Evolutionary conservation across 1,140 invertebrate genomes (phyloP), one percentile per base, ranked within the genome.

Genomic region (Subanguina moxae): DNA sequence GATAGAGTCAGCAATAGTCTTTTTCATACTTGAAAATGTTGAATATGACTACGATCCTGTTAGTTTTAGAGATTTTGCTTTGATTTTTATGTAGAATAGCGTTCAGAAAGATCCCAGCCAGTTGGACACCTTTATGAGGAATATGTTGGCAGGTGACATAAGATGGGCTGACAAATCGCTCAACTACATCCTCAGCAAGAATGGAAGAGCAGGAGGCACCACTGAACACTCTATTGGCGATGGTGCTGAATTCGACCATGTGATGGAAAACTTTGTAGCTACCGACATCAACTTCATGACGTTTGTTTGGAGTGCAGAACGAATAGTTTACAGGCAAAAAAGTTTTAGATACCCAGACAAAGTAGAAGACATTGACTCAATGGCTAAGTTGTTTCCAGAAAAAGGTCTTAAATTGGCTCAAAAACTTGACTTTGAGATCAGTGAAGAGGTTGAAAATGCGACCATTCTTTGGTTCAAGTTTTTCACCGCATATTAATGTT

Each of bases 151-250:
- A 84, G 86, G 87, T 48, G 96, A 97, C 85, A 93, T 96, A 82
- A 88, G 93, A 64, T 87, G 93, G 67, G 96, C 96, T 79, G 96
- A 94, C 84, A 94, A 97, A 85, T 92, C 93, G 5, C 86, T 94
- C 58, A 93, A 94, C 38, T 93, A 93, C 58, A 93, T 93, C 48
- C 91, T 97, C 42, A 92, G 96, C 85, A 96, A 96, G 68, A 97
- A 93, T 42, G 96, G 96, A 23, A 17, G 74, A 64, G 21, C 58
- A 69, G 19, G 76, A 59, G 64, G 71, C 48, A 96, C 71, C 84
- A 87, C 85, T 89, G 90, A 84, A 95, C 97, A 88, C 92, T 96
- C 86, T 93, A 97, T 84, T 63, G 78, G 65, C 5, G 77, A 79
- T 64, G 77, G 77, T 45, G 71, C 73, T n/a, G 77, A 79, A 57